Percentiles rank a stretch among this genome's conserved stretches.
phyloP scores from a whole-genome alignment of 1,140 invertebrate species.

The Amyelois transitella region DNA sequence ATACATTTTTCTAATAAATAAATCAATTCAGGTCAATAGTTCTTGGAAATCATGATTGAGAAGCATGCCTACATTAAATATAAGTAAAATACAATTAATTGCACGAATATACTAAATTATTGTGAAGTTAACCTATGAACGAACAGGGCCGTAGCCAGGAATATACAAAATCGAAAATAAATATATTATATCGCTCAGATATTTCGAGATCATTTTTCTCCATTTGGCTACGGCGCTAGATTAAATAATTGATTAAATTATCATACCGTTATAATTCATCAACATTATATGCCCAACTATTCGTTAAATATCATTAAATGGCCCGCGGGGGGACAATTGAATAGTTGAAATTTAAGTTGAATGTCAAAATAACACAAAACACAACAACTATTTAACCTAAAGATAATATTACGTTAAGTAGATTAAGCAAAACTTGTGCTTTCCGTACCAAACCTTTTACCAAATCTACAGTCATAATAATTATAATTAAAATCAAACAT shows the following conservation, averaged over 20 bases:
- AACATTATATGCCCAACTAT: constrained; percentile 45
- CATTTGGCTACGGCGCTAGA: background rate
- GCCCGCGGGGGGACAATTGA: constrained; percentile 23
- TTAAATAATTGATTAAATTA: constrained; percentile 30
- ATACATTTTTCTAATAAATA: constrained; percentile 66
- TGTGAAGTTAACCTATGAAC: constrained; percentile 39
- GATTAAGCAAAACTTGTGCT: constrained; percentile 63
- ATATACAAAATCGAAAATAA: constrained; percentile 3
- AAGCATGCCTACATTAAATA: constrained; percentile 50
- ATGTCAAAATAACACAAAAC: constrained; percentile 53
- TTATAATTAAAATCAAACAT: constrained; percentile 22
- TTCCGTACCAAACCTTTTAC: constrained; percentile 22
- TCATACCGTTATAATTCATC: constrained; percentile 32
- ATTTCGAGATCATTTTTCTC: background rate
- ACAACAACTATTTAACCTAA: constrained; percentile 62
- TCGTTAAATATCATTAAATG: constrained; percentile 38
- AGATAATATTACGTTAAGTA: constrained; percentile 37
- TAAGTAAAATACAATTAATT: constrained; percentile 57
- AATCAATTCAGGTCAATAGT: constrained; percentile 54
- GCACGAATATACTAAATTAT: constrained; percentile 63
- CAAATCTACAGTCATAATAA: constrained; percentile 22
- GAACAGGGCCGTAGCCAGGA: constrained; percentile 10
- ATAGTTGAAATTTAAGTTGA: constrained; percentile 39
- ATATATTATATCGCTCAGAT: background rate
- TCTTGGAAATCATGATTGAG: constrained; percentile 13